Conservation (phyloP, 2,113 vertebrate species). For the Xerus inauris region DNA sequence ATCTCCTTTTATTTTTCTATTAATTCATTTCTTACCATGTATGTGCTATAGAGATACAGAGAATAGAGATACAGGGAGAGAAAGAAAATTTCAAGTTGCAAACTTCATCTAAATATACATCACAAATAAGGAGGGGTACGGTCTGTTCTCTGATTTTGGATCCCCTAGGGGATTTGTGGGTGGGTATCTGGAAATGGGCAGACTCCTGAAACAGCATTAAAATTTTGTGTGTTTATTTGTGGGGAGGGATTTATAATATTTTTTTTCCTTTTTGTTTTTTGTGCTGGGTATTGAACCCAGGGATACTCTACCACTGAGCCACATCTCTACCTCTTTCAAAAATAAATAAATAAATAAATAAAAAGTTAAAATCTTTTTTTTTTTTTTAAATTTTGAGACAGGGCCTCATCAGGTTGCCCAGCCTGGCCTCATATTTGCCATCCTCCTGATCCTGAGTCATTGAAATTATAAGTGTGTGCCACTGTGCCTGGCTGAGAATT, state of each 20-base stretch:
- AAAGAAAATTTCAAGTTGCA: not conserved
- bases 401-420: no score
- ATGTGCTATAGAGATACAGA: not conserved
- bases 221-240: conserved; percentile 36
- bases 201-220: not conserved
- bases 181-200: not conserved
- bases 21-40: not conserved
- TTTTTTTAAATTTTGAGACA: no score
- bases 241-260: not conserved
- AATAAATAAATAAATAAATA: no score
- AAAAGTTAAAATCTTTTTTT: no score
- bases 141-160: not conserved
- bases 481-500: no score
- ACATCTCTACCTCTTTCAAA: no score
- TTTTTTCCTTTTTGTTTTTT: no score
- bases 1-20: not conserved
- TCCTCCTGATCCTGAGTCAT: no score
- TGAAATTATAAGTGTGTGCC: no score
- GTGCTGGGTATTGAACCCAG: no score
- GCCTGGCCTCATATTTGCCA: no score
- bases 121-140: not conserved
- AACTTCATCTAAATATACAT: not conserved
- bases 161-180: not conserved
- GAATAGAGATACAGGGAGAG: not conserved
- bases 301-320: no score